Percentiles rank a stretch among this genome's conserved stretches.
Evolutionary conservation across 2,797 vertebrate genomes (phyloP).

Genomic region (Syngnathus acus): DNA sequence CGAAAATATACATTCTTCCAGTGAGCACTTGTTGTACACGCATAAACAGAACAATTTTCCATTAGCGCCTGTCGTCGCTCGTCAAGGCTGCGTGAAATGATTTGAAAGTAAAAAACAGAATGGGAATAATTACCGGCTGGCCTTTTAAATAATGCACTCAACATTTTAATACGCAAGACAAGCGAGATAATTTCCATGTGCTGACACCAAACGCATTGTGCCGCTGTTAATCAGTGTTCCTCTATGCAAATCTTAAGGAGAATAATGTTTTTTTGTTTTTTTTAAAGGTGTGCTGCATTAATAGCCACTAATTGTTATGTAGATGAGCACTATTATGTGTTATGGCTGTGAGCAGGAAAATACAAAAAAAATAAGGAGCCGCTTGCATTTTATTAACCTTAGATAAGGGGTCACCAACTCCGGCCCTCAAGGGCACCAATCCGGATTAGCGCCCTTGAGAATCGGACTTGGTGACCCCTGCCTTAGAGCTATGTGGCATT

Average conservation of each 20-base stretch:
- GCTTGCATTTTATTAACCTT: neutral
- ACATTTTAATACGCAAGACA: constrained; percentile 6
- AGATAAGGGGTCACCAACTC: too few relatives aligned
- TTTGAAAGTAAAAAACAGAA: constrained; percentile 2
- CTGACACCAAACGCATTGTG: neutral
- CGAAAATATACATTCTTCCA: neutral
- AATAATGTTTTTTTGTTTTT: neutral
- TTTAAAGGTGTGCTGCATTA: neutral
- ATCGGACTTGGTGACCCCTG: too few relatives aligned
- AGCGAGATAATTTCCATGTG: neutral
- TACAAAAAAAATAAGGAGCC: neutral
- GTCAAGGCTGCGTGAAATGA: neutral
- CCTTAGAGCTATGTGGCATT: too few relatives aligned
- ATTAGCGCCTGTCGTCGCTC: neutral
- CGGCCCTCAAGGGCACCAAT: too few relatives aligned
- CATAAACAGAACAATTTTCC: neutral
- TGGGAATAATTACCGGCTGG: constrained; percentile 1
- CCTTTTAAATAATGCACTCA: constrained; percentile 7
- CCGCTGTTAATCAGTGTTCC: constrained; percentile 4
- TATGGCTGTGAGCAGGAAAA: neutral
- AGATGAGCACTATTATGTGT: neutral
- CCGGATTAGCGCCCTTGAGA: too few relatives aligned
- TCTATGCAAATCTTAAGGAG: neutral
- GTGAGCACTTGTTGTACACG: neutral
- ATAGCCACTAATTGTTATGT: constrained; percentile 6